These are phyloP conservation scores for Petrocephalus zakoni DNA, from an alignment of 2,113 vertebrate species.

Conservation along the genomic window DNA sequence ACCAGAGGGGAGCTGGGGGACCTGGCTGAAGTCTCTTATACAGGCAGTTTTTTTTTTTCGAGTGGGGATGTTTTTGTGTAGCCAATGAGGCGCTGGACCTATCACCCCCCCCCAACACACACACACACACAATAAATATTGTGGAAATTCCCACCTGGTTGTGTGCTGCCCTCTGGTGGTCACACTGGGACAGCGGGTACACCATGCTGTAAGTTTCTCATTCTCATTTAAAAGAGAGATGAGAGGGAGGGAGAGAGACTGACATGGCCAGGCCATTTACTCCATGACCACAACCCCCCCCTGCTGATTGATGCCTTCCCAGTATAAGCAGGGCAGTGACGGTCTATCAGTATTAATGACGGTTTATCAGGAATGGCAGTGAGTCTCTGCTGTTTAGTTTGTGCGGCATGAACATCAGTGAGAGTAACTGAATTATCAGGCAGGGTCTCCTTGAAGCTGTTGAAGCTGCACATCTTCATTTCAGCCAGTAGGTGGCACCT, in stretches of 20 bases:
- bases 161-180: slow-evolving; percentile 55
- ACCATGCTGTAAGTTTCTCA: slow-evolving; percentile 37
- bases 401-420: background rate
- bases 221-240: slow-evolving; percentile 28
- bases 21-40: background rate
- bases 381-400: background rate
- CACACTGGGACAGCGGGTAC: background rate
- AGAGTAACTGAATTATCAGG: background rate
- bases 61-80: background rate
- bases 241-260: background rate
- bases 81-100: background rate
- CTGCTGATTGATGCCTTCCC: background rate
- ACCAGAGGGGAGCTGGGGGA: background rate
- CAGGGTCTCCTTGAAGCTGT: background rate
- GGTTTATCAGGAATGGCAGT: background rate
- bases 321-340: background rate
- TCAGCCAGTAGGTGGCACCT: background rate
- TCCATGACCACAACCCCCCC: background rate
- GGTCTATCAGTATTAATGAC: background rate
- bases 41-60: background rate
- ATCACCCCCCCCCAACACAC: background rate
- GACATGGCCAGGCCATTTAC: background rate
- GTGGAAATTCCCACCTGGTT: slow-evolving; percentile 7
- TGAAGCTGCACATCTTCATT: background rate
- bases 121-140: background rate